phyloP scores from a whole-genome alignment of 2,113 vertebrate species.

The Numida meleagris region DNA sequence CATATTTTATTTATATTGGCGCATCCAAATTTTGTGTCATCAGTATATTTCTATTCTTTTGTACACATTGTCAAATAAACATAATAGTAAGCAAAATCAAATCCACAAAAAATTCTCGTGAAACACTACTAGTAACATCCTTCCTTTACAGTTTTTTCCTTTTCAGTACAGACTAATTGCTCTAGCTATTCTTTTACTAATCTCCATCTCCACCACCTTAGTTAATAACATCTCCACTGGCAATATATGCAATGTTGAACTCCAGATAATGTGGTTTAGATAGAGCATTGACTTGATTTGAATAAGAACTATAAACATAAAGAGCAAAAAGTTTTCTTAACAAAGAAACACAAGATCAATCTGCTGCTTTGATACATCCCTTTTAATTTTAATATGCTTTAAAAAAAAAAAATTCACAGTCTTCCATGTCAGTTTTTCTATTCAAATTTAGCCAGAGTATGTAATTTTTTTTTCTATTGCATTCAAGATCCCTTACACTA shows the following conservation, averaged over 20 bases:
- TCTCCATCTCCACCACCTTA: conserved; percentile 15
- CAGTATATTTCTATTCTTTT: background rate
- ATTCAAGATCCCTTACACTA: background rate
- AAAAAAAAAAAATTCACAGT: background rate
- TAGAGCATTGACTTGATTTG: background rate
- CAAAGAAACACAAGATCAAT: background rate
- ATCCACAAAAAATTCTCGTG: background rate
- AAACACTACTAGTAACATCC: background rate
- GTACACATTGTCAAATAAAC: background rate
- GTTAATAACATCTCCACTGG: background rate
- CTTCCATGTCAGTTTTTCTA: background rate
- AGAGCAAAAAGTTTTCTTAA: background rate
- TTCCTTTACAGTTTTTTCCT: background rate
- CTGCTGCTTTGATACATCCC: background rate
- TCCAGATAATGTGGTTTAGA: conserved; percentile 12
- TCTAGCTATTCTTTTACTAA: background rate
- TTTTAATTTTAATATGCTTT: background rate
- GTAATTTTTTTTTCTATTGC: background rate
- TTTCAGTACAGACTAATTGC: background rate
- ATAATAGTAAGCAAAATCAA: background rate
- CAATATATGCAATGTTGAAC: conserved; percentile 13
- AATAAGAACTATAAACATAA: background rate
- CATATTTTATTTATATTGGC: background rate
- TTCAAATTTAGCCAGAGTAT: background rate
- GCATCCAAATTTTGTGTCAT: background rate